Evolutionary conservation across 2,113 vertebrate genomes (phyloP), one percentile per base, ranked within the genome.

Genomic region (Macheiramphus alcinus): DNA sequence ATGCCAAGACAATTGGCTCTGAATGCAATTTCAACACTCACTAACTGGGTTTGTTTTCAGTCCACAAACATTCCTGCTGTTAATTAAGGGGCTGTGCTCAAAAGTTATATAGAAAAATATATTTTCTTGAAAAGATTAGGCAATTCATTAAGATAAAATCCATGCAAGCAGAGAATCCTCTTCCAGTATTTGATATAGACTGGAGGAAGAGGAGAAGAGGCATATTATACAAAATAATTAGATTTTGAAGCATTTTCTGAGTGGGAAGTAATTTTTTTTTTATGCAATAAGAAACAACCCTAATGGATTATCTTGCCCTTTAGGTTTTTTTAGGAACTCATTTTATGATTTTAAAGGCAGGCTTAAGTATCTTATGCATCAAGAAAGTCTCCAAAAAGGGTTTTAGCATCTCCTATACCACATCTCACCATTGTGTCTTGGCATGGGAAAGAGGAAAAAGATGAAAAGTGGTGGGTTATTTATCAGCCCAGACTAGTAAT

Each of bases 241-340:
- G 58, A 63, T 92, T 90, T 95, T 62, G 66, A 96, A 87, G 47
- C 10, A 62, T 90, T 94, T 96, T 94, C 36, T 85, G 43, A 56
- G 50, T 85, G 53, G 23, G 26, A 93, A 91, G 25, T 40, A 62
- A 34, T 86, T 89, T 91, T 50, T 91, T 50, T 92, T 79, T 70
- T 40, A 38, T 86, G 55, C 56, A 91, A 40, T 74, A 93, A 95
- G 65, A 79, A 95, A 73, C 22, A 86, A 43, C n/a, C 5, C 14
- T 94, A 96, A 91, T 55, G 36, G 38, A 88, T 85, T 52, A 74
- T 74, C 36, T 86, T 80, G 26, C 32, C 90, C 70, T 96, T 97
- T 80, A 86, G 21, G 84, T n/a, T 93, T 93, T 31, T 88, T 88
- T 68, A 50, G 43, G 86, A 88, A 47, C 4, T 62, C 9, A 68